phyloP scores from a whole-genome alignment of 2,113 vertebrate species.

The Myrmophylax atrothorax region DNA sequence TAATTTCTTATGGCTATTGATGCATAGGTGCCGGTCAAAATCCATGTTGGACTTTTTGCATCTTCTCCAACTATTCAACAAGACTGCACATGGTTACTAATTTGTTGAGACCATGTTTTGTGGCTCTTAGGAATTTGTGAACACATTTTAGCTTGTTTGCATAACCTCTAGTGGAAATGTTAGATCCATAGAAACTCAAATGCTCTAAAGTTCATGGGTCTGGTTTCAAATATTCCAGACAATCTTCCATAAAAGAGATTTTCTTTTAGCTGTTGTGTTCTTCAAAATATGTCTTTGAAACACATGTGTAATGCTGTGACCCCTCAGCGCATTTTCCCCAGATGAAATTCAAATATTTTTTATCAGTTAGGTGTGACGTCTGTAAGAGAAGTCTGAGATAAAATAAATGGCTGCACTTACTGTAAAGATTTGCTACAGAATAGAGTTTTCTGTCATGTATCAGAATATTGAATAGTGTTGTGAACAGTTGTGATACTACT shows the following conservation, averaged over 20 bases:
- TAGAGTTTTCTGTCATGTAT: not conserved
- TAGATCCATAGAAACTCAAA: not conserved
- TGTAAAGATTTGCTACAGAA: not conserved
- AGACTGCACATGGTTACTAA: not conserved
- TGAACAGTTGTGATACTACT: not conserved
- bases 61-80: not conserved
- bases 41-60: not conserved
- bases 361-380: not conserved
- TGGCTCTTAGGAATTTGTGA: accelerated
- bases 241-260: not conserved
- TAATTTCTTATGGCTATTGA: not conserved
- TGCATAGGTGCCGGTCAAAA: not conserved
- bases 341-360: not conserved
- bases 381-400: not conserved
- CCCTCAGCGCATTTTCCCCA: not conserved
- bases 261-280: not conserved
- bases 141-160: not conserved
- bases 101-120: not conserved
- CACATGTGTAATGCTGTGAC: not conserved
- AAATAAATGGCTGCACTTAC: not conserved
- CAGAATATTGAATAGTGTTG: not conserved
- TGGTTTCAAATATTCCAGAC: not conserved
- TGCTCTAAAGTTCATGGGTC: not conserved
- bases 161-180: not conserved
- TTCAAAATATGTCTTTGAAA: not conserved